These are phyloP conservation scores for Temnopleurus reevesii DNA, from an alignment of 53 echinoderm and acorn worm species.

Conservation along the genomic window DNA sequence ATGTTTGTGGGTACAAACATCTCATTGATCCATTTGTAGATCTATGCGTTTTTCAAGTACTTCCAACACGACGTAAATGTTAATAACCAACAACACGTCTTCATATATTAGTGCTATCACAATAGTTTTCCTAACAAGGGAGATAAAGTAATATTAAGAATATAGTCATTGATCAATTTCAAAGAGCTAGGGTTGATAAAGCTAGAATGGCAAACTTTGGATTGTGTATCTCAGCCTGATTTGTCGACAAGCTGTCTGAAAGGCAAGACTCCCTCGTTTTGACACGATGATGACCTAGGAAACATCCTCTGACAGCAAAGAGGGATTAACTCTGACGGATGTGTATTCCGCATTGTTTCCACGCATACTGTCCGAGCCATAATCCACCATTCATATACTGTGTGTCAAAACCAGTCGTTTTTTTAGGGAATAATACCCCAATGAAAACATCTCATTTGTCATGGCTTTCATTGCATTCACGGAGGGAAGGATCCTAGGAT, in stretches of 20 bases:
- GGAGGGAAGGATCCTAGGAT: background rate
- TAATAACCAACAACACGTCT: too few species aligned
- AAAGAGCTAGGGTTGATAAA: too few species aligned
- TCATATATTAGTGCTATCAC: too few species aligned
- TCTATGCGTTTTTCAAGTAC: too few species aligned
- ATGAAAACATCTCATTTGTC: background rate
- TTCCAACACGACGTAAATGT: too few species aligned
- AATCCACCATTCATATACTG: background rate
- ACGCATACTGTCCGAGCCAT: background rate
- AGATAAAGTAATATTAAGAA: too few species aligned
- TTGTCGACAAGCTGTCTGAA: background rate
- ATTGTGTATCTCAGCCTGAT: too few species aligned
- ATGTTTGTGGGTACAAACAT: too few species aligned
- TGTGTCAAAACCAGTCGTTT: background rate
- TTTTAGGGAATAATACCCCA: background rate
- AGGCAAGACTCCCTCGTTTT: background rate
- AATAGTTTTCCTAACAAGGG: too few species aligned
- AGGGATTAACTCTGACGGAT: background rate
- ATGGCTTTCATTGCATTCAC: constrained; percentile 13
- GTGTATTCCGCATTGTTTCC: background rate
- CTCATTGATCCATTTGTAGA: too few species aligned
- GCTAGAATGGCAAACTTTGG: too few species aligned
- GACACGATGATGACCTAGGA: background rate
- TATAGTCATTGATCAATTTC: too few species aligned
- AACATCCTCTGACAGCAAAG: background rate